Evolutionary conservation across 2,113 vertebrate species (phyloP), one percentile per base, ranked within the genome.

Genomic region (Grammomys dolichurus): DNA sequence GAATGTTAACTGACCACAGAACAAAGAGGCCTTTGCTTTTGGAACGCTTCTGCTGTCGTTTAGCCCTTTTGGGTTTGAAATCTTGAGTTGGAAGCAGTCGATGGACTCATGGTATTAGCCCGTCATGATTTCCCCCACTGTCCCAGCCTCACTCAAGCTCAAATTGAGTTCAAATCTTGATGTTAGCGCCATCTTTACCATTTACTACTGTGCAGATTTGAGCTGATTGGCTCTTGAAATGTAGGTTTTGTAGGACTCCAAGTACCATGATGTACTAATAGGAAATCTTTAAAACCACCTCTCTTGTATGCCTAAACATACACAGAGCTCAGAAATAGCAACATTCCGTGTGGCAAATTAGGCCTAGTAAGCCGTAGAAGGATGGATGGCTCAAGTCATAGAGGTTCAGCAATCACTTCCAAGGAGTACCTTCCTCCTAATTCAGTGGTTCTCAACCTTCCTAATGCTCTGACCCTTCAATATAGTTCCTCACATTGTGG

Each of bases 1-100:
- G 51, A 80, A 81, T 46, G 81, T 67, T 82, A 88, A 92, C 12
- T 78, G 96, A 51, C 76, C 58, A 73, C n/a, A 60, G 78, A 82
- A 70, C 67, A 78, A 87, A 89, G 54, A n/a, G n/a, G 48, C 51
- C 69, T 43, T 85, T 94, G 67, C n/a, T 80, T 93, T 46, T 65
- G 58, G 73, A 67, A 78, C 67, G 16, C 69, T 87, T 36, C 9
- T 3, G 2, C 58, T 72, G 0, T 81, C 69, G 33, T 11, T 91
- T 89, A 73, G 48, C 43, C 67, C 67, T 91, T 43, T 22, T 24
- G 10, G 58, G 28, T 81, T 33, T 63, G 17, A 77, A 88, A 82
- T 69, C 28, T 82, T 56, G 31, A 73, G 58, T 95, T 91, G 73
- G 60, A 95, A 89, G 48, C 78, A 56, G 2, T 51, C 33, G 14